Evolutionary conservation across 2,113 vertebrate species (phyloP), one percentile per base, ranked within the genome.

Genomic region (Recurvirostra avosetta): DNA sequence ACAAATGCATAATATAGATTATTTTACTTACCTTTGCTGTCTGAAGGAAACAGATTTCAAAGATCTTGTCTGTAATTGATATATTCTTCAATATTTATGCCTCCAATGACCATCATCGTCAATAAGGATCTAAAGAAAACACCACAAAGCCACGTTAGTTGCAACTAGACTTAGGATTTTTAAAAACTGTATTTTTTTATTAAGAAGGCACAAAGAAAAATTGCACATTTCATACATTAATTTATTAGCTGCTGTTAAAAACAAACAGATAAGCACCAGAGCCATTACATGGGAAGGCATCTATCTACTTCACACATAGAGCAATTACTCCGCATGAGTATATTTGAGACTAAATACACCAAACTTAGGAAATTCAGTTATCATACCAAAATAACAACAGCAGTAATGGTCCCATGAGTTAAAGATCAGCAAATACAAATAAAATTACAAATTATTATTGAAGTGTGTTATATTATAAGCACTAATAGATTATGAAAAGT

Each of bases 11-110:
- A 7, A 71, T 5, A 41, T 3, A 34, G 22, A 53, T 34, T 11
- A 13, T 71, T 83, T 58, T 26, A 79, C 80, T 96, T 94, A 98
- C 98, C 97, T 97, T 95, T 88, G 96, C 90, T 92, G 84, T 88
- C 43, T 95, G 96, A 91, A 94, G 65, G 94, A 59, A 92, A 63
- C 1, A 45, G 77, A 92, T 95, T 97, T 97, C 96, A 98, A 93
- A 97, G 96, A 96, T 97, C 92, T 95, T 98, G 95, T 95, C 90
- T 97, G 96, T 96, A 97, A 97, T 93, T 91, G 86, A 97, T 25
- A 82, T 13, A 94, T 87, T 89, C 94, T 97, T 97, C 96, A 96
- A 20, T 76, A 92, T 80, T 72, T 97, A 88, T 93, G 95, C 36
- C 88, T 79, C 91, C 88, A 98, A 84, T 59, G 76, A 97, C 30